Conservation (phyloP, 2,888 invertebrate species). For the Mesorhabditis sp. region DNA sequence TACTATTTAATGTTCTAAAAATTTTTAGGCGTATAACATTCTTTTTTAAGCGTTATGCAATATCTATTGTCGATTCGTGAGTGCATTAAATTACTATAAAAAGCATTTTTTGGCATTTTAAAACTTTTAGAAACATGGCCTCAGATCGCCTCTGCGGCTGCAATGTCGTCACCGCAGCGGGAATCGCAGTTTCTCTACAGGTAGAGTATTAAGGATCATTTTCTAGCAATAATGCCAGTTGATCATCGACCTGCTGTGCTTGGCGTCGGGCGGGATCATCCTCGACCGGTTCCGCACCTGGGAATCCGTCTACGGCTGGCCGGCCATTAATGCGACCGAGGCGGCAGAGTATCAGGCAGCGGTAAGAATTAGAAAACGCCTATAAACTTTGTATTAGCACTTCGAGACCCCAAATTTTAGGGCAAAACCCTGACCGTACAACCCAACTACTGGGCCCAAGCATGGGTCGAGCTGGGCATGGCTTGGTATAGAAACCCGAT, state of each 20-base stretch:
- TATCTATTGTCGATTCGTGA: no score
- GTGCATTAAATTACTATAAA: no score
- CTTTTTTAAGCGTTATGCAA: no score
- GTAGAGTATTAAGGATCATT: conserved; percentile 10
- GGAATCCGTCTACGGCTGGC: conserved; percentile 26
- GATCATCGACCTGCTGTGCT: conserved; percentile 33
- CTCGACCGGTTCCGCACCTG: conserved; percentile 40
- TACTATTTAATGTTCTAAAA: no score
- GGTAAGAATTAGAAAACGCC: conserved; percentile 8
- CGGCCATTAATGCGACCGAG: conserved; percentile 32
- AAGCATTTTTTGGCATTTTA: no score
- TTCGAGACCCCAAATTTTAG: conserved; percentile 8
- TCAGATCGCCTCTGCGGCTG: conserved; percentile 42
- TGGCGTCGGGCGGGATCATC: conserved; percentile 34
- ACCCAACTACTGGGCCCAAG: conserved; percentile 26
- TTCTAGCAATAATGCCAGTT: conserved; percentile 20
- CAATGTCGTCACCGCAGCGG: conserved; percentile 45
- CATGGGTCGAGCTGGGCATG: conserved; percentile 45
- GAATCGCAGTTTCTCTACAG: conserved; percentile 40
- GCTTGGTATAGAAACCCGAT: conserved; percentile 29
- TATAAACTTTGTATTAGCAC: not conserved
- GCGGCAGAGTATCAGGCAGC: conserved; percentile 21
- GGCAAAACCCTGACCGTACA: conserved; percentile 9
- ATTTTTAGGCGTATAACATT: no score
- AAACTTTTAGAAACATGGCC: not conserved